phyloP scores from a whole-genome alignment of 2,888 invertebrate genomes.

The Torymus tubicola region DNA sequence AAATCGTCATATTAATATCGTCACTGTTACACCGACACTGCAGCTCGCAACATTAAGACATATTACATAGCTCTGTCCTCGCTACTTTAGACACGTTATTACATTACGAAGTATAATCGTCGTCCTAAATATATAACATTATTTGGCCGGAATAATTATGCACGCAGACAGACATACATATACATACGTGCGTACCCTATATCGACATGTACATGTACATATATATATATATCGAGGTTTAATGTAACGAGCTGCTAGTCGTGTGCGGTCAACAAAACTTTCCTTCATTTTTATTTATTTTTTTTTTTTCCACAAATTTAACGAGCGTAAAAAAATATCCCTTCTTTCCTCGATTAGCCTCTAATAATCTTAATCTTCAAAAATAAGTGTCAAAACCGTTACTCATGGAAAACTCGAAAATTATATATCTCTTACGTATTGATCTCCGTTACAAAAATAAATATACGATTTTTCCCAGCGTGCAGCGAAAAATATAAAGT shows the following conservation, averaged over 20 bases:
- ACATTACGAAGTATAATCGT: too few species aligned
- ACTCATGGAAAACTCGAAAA: slow-evolving; percentile 18
- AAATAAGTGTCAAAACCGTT: slow-evolving; percentile 34
- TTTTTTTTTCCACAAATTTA: slow-evolving; percentile 19
- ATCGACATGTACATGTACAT: too few species aligned
- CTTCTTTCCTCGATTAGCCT: slow-evolving; percentile 41
- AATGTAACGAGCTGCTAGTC: slow-evolving; percentile 43
- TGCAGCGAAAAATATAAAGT: slow-evolving; percentile 42
- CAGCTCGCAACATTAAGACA: slow-evolving; percentile 48
- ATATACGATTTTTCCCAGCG: slow-evolving; percentile 23
- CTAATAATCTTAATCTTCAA: slow-evolving; percentile 25
- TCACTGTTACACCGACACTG: slow-evolving; percentile 13
- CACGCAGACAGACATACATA: background rate
- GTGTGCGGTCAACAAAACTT: slow-evolving; percentile 22
- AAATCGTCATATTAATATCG: too few species aligned
- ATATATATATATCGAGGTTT: slow-evolving; percentile 1
- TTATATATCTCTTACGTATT: slow-evolving; percentile 21
- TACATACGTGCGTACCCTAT: too few species aligned
- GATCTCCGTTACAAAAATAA: slow-evolving; percentile 50
- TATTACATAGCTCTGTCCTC: background rate
- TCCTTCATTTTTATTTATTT: background rate
- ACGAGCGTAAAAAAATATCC: slow-evolving; percentile 54
- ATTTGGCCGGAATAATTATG: slow-evolving; percentile 17
- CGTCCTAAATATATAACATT: too few species aligned
- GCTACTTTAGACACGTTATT: background rate